Evolutionary conservation across 2,888 invertebrate species (phyloP).

Genomic region (Nomada ferruginata): DNA sequence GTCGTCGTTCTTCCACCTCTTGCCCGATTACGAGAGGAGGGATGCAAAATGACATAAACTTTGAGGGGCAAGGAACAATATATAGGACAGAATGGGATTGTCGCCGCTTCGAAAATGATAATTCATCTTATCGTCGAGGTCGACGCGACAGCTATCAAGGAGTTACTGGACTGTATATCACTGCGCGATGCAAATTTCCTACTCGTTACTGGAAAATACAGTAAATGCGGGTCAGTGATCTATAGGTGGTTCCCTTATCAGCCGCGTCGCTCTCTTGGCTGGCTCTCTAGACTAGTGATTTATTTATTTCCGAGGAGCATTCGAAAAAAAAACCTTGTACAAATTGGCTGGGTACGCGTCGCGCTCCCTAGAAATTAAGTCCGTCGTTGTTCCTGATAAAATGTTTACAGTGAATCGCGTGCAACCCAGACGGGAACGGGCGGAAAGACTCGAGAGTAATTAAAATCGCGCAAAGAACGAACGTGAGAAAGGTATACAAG

Average conservation of each 20-base stretch:
- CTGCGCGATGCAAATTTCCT: constrained; percentile 65
- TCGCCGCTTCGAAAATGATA: constrained; percentile 50
- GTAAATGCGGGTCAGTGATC: constrained; percentile 61
- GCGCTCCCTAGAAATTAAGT: not conserved
- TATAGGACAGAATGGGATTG: constrained; percentile 5
- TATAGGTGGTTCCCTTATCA: constrained; percentile 35
- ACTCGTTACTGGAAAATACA: constrained; percentile 64
- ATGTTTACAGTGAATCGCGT: not conserved
- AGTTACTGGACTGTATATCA: constrained; percentile 55
- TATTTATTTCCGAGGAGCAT: not conserved
- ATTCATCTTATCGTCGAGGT: constrained; percentile 18
- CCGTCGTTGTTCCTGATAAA: no score
- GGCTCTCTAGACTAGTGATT: constrained; percentile 30
- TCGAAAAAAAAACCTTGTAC: constrained; percentile 4
- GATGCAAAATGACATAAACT: not conserved
- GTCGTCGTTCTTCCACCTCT: not conserved
- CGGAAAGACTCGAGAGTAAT: constrained; percentile 26
- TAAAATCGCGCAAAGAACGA: constrained; percentile 28
- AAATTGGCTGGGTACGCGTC: constrained; percentile 14
- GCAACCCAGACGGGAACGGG: constrained; percentile 14
- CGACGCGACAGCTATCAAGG: constrained; percentile 2
- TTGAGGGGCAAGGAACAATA: not conserved
- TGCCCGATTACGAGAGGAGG: not conserved
- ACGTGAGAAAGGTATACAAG: constrained; percentile 19
- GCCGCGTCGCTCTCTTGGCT: constrained; percentile 41